Conservation (phyloP, 2,888 invertebrate genomes). For the Rugalucina vietnamica region DNA sequence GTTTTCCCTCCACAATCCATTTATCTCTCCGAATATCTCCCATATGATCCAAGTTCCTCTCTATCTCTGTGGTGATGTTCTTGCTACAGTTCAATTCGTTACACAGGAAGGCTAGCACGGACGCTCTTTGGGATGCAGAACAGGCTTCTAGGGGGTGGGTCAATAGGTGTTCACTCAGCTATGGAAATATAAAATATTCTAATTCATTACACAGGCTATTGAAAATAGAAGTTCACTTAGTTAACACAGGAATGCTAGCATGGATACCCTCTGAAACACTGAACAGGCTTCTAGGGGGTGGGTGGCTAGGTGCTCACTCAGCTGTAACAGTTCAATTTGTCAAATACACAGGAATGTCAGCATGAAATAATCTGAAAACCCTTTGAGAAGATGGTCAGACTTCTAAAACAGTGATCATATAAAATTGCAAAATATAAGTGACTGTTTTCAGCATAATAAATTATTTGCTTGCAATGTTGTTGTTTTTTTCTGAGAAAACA, state of each 20-base stretch:
- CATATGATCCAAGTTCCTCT: constrained; percentile 93
- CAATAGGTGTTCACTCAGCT: constrained; percentile 87
- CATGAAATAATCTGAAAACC: too few relatives aligned
- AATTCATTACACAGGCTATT: too few relatives aligned
- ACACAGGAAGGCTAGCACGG: constrained; percentile 95
- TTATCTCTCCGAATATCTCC: constrained; percentile 95
- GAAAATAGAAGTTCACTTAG: too few relatives aligned
- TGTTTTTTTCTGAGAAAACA: too few relatives aligned
- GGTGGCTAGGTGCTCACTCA: constrained; percentile 88
- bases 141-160: constrained; percentile 94
- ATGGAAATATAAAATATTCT: constrained; percentile 62
- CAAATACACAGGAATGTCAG: too few relatives aligned
- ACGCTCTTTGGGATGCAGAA: constrained; percentile 93
- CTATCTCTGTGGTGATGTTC: constrained; percentile 94
- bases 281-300: constrained; percentile 94
- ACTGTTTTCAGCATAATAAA: too few relatives aligned
- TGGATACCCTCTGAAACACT: constrained; percentile 93
- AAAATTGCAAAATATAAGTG: too few relatives aligned
- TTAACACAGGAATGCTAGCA: constrained; percentile 95
- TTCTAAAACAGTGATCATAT: too few relatives aligned
- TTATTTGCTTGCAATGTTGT: too few relatives aligned
- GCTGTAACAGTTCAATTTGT: too few relatives aligned
- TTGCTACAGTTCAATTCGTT: constrained; percentile 97
- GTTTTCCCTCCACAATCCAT: constrained; percentile 96
- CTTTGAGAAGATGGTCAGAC: too few relatives aligned